Percentiles rank a stretch among this genome's conserved stretches.
phyloP scores from a whole-genome alignment of 1,140 invertebrate species.

The Mactra quadrangularis region DNA sequence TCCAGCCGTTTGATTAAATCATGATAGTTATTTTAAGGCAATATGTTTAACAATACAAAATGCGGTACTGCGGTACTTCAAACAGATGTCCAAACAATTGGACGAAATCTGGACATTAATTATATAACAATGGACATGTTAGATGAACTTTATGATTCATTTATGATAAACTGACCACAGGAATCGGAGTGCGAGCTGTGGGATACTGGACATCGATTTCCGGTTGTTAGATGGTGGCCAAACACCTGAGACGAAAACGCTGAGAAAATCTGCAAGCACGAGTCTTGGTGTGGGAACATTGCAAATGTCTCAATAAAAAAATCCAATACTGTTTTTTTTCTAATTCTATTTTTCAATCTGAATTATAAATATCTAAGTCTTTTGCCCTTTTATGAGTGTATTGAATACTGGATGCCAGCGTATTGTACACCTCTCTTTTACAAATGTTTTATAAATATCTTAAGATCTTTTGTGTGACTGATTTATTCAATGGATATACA shows the following conservation, averaged over 20 bases:
- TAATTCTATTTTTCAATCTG: too few species aligned
- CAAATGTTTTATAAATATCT: too few species aligned
- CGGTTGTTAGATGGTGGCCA: conserved; percentile 12
- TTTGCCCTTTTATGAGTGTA: too few species aligned
- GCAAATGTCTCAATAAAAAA: too few species aligned
- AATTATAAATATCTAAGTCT: too few species aligned
- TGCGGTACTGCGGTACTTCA: conserved; percentile 30
- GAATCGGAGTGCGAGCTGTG: not conserved
- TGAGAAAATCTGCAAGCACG: too few species aligned
- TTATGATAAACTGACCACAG: conserved; percentile 25
- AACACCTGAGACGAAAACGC: not conserved
- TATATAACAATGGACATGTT: conserved; percentile 45
- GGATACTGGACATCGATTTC: not conserved
- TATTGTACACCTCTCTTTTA: too few species aligned
- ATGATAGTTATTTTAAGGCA: conserved; percentile 15
- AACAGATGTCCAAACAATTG: conserved; percentile 14
- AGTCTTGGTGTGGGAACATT: too few species aligned
- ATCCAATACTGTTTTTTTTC: too few species aligned
- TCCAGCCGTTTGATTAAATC: conserved; percentile 34
- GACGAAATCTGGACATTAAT: conserved; percentile 32
- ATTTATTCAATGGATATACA: too few species aligned
- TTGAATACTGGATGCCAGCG: too few species aligned
- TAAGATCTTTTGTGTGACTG: too few species aligned
- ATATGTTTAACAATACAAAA: conserved; percentile 51
- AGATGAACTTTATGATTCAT: conserved; percentile 30